These are phyloP conservation scores for Marmota flaviventris DNA, from an alignment of 2,113 vertebrate genomes.

Conservation along the genomic window DNA sequence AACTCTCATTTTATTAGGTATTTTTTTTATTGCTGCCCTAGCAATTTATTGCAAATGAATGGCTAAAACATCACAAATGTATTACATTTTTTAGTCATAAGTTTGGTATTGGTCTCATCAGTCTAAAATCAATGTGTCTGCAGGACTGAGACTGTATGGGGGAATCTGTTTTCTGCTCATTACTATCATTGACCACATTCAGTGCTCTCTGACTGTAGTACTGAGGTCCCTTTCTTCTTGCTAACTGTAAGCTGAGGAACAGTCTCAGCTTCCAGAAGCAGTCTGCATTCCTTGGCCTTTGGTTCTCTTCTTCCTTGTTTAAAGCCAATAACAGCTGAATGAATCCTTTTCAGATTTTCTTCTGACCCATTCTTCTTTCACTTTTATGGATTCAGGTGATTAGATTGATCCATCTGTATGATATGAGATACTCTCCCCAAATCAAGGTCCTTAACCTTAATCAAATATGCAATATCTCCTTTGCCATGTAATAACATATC, in stretches of 20 bases:
- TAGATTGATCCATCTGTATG: not conserved
- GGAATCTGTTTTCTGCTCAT: not conserved
- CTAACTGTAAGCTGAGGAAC: not conserved
- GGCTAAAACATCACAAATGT: constrained; percentile 35
- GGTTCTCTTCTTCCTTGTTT: not conserved
- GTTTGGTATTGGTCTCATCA: not conserved
- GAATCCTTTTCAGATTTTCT: not conserved
- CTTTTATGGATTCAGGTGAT: not conserved
- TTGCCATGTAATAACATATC: not conserved
- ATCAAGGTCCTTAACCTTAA: not conserved
- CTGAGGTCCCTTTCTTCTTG: not conserved
- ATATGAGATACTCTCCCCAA: not conserved
- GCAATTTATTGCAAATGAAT: not conserved
- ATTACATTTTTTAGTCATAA: constrained; percentile 11
- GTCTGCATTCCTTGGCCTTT: not conserved
- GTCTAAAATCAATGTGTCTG: not conserved
- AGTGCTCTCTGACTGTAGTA: not conserved
- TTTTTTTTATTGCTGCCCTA: constrained; percentile 28
- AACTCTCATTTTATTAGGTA: not conserved
- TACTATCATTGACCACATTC: not conserved
- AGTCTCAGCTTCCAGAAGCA: not conserved
- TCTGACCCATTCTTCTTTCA: not conserved
- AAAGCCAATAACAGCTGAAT: not conserved
- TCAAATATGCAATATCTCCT: not conserved
- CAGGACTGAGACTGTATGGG: not conserved